phyloP scores from a whole-genome alignment of 2,888 invertebrate species.

The Cerastis rubricosa region DNA sequence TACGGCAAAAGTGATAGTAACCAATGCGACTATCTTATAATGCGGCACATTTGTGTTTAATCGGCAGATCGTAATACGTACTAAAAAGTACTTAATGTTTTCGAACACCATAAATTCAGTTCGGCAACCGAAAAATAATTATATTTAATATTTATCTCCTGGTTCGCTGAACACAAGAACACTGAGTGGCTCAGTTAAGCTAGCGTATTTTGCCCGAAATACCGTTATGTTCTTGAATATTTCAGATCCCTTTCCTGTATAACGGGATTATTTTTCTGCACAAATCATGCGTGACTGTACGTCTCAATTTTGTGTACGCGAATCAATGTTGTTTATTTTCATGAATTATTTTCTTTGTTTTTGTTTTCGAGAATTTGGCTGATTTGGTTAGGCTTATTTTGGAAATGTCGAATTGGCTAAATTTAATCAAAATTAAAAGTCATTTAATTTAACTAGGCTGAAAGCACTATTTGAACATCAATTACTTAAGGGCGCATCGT shows the following conservation, averaged over 20 bases:
- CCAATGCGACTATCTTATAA: no score
- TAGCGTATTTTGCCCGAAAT: conserved; percentile 70
- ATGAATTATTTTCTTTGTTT: conserved; percentile 11
- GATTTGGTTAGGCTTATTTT: not conserved
- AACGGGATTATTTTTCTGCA: conserved; percentile 70
- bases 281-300: conserved; percentile 63
- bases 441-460: no score
- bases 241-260: conserved; percentile 68
- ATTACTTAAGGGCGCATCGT: no score
- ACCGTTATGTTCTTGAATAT: conserved; percentile 72
- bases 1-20: no score
- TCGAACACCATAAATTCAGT: conserved; percentile 1
- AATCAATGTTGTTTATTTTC: conserved; percentile 33
- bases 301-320: conserved; percentile 34
- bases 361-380: not conserved
- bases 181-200: conserved; percentile 51
- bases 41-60: no score
- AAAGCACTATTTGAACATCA: no score
- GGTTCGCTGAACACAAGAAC: conserved; percentile 33
- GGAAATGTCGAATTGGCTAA: not conserved
- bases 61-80: no score
- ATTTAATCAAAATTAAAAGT: no score
- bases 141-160: conserved; percentile 20
- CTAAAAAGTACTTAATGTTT: no score
- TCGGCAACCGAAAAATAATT: not conserved